Conservation (phyloP, 2,113 vertebrate genomes). For the Nettapus auritus region DNA sequence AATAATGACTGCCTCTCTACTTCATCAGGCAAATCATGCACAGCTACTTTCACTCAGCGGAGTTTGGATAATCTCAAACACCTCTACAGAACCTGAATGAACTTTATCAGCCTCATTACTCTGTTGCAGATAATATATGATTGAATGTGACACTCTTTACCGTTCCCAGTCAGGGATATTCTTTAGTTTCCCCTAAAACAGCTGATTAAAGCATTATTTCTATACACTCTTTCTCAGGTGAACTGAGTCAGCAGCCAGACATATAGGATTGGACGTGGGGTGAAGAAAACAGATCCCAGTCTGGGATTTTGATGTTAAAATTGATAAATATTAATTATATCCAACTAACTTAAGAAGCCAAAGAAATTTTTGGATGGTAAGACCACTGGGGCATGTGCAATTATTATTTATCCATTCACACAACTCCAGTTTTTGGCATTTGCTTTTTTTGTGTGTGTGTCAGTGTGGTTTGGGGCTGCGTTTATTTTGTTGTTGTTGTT, state of each 20-base stretch:
- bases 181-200: slow-evolving; percentile 9
- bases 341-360: slow-evolving; percentile 1
- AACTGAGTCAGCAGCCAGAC: slow-evolving; percentile 20
- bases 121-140: not conserved
- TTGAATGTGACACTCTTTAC: slow-evolving; percentile 22
- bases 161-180: slow-evolving; percentile 1
- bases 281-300: slow-evolving; percentile 24
- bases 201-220: slow-evolving; percentile 49
- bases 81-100: not conserved
- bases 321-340: slow-evolving; percentile 59
- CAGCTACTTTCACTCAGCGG: not conserved
- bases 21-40: not conserved
- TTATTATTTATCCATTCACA: slow-evolving; percentile 25
- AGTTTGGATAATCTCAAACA: not conserved
- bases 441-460: not conserved
- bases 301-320: slow-evolving; percentile 21
- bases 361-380: not conserved
- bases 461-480: not conserved
- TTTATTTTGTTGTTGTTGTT: not conserved
- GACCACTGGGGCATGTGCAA: not conserved
- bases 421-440: not conserved
- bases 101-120: not conserved
- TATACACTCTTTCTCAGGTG: slow-evolving; percentile 34
- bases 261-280: not conserved
- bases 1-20: not conserved